Conservation (phyloP, 2,113 vertebrate genomes). For the Orthonyx spaldingii region DNA sequence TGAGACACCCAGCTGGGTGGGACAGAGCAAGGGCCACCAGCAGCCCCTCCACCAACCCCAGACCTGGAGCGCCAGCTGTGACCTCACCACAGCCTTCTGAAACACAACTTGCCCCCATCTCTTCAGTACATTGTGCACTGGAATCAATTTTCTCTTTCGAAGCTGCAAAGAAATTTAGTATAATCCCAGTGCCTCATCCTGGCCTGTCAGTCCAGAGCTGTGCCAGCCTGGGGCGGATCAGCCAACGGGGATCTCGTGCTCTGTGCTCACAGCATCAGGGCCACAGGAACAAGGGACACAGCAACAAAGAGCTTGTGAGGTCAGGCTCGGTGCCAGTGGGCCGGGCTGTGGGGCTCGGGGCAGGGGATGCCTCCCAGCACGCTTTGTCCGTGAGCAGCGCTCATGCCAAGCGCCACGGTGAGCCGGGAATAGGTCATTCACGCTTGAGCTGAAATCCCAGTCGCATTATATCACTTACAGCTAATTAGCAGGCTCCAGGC, state of each 20-base stretch:
- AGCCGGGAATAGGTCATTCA: constrained; percentile 48
- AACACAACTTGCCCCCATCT: background rate
- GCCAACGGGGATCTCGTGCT: background rate
- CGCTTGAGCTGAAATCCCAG: constrained; percentile 36
- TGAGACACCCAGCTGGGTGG: background rate
- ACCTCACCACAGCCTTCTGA: background rate
- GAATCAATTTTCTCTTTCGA: background rate
- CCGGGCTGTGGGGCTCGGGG: background rate
- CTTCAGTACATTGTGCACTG: background rate
- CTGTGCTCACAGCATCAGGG: background rate
- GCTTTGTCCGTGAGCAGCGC: background rate
- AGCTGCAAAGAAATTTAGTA: background rate
- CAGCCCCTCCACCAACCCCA: background rate
- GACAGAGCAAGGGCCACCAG: background rate
- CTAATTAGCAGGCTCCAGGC: constrained; percentile 62
- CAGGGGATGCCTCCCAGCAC: background rate
- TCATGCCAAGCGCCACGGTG: background rate
- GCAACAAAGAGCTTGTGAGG: background rate
- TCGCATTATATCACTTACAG: constrained; percentile 60
- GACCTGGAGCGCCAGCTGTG: background rate
- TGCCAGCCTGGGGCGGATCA: background rate
- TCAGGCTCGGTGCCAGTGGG: background rate
- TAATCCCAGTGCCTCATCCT: background rate
- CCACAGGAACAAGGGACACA: background rate
- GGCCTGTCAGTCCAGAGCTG: background rate